These are phyloP conservation scores for Canis aureus DNA, from an alignment of 2,113 vertebrate genomes.

Conservation along the genomic window DNA sequence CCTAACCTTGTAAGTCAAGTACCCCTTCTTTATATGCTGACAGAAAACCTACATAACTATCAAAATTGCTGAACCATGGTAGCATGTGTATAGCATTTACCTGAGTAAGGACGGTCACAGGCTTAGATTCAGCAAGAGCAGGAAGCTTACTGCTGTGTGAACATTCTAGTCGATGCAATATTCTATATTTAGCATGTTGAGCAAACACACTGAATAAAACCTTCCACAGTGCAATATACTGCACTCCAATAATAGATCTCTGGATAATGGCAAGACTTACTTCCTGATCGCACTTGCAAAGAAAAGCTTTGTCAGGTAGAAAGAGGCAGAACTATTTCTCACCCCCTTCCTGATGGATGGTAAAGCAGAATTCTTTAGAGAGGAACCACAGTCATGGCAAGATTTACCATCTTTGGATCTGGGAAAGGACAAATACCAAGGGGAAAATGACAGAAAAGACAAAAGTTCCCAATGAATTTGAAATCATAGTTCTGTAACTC, in stretches of 20 bases:
- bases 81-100: background rate
- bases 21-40: background rate
- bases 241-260: background rate
- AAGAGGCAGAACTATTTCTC: background rate
- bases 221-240: background rate
- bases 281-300: background rate
- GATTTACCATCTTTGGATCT: background rate
- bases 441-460: constrained; percentile 1
- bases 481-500: background rate
- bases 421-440: constrained; percentile 16
- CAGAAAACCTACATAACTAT: background rate
- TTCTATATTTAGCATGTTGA: background rate
- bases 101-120: background rate
- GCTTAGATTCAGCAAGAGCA: background rate
- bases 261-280: background rate
- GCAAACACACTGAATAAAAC: background rate
- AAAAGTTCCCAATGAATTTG: background rate
- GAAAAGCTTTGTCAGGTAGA: constrained; percentile 17
- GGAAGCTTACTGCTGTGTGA: background rate
- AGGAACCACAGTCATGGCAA: background rate
- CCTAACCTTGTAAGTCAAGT: background rate
- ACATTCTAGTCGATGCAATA: background rate
- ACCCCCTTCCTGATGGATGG: background rate
- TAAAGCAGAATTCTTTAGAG: background rate
- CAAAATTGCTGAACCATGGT: background rate